Evolutionary conservation across 2,797 vertebrate genomes (phyloP).

Genomic region (Notoglanidium macrostoma): DNA sequence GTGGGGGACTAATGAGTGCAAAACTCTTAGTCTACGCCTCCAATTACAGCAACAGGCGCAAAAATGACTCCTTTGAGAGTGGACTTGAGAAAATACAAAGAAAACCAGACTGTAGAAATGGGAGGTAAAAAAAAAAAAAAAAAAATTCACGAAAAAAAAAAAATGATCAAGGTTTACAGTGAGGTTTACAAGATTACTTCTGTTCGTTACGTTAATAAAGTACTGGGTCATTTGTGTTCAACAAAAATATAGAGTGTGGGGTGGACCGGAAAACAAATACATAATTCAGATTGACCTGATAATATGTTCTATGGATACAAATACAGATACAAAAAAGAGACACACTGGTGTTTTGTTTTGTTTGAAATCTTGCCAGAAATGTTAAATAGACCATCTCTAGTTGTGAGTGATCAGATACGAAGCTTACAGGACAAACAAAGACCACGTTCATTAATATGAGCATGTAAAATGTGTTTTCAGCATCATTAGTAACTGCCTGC

Average conservation of each 20-base stretch:
- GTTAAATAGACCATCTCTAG: background rate
- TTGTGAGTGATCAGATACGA: background rate
- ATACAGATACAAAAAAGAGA: background rate
- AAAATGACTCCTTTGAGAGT: conserved; percentile 25
- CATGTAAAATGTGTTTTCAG: background rate
- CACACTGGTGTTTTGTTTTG: background rate
- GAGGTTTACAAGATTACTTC: background rate
- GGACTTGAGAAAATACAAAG: conserved; percentile 4
- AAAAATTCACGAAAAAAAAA: background rate
- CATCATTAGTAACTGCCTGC: background rate
- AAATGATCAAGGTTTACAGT: background rate
- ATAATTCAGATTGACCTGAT: background rate
- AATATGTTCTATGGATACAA: background rate
- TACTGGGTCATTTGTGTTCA: background rate
- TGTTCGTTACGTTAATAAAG: background rate
- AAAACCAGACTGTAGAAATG: background rate
- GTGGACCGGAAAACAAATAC: background rate
- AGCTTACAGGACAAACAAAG: background rate
- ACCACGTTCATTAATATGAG: background rate
- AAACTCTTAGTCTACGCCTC: conserved; percentile 26
- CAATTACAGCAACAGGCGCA: conserved; percentile 39
- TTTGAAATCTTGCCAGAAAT: background rate
- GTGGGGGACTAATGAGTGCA: conserved; percentile 30
- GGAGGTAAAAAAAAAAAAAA: background rate
- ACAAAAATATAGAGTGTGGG: background rate